Percentiles rank a stretch among this genome's conserved stretches.
These are phyloP conservation scores for Meta bourneti DNA, from an alignment of 2,888 invertebrate genomes.

Conservation along the genomic window DNA sequence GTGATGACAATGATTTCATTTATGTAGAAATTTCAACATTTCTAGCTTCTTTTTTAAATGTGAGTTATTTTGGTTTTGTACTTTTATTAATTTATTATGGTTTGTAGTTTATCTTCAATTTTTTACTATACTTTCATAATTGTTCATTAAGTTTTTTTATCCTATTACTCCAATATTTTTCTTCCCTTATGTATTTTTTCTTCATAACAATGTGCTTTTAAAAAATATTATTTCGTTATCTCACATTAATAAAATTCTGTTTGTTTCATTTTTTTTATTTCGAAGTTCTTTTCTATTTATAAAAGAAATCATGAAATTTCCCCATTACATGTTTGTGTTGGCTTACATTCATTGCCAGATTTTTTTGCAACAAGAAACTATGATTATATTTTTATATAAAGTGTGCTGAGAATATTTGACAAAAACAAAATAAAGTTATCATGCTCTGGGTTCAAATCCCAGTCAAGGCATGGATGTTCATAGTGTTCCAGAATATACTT, in stretches of 20 bases:
- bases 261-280: not conserved
- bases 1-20: slow-evolving; percentile 58
- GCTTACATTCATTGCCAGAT: too few relatives aligned
- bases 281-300: not conserved
- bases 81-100: not conserved
- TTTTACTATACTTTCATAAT: not conserved
- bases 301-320: not conserved
- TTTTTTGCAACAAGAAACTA: too few relatives aligned
- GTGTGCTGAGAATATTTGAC: too few relatives aligned
- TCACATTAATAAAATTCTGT: not conserved
- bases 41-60: slow-evolving; percentile 64
- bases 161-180: not conserved
- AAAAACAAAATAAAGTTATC: too few relatives aligned
- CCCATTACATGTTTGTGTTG: too few relatives aligned
- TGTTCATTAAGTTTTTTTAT: not conserved
- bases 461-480: too few relatives aligned
- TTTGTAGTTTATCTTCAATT: not conserved
- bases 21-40: slow-evolving; percentile 68
- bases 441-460: too few relatives aligned
- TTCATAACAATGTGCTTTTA: not conserved
- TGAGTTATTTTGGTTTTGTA: slow-evolving; percentile 12
- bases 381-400: too few relatives aligned
- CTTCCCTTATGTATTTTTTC: too few relatives aligned
- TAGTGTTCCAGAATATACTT: too few relatives aligned
- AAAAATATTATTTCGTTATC: not conserved